A percentile compares a stretch with the other conserved stretches of the same genome.
Conservation (phyloP, 2,888 invertebrate genomes). For the Arrhopalites spinosus region DNA sequence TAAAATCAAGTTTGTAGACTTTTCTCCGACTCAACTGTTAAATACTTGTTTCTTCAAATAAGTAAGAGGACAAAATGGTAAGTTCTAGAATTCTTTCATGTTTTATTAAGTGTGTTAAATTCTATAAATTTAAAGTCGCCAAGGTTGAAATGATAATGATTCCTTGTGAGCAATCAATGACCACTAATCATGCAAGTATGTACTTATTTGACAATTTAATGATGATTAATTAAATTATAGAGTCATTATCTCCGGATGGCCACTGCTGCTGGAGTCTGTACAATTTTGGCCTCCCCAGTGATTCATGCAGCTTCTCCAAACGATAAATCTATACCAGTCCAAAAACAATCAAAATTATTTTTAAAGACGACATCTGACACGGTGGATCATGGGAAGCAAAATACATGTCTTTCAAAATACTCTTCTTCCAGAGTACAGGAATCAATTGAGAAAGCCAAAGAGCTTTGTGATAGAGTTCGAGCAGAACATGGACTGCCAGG, state of each 20-base stretch:
- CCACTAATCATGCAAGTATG: too few species aligned
- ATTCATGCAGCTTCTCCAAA: constrained; percentile 8
- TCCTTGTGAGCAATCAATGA: too few species aligned
- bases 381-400: not conserved
- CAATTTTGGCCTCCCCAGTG: constrained; percentile 13
- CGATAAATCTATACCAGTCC: not conserved
- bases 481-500: constrained; percentile 60
- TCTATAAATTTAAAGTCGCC: too few species aligned
- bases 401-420: not conserved
- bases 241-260: not conserved
- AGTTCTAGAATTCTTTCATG: not conserved
- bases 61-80: too few species aligned
- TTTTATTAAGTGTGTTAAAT: too few species aligned
- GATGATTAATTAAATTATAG: constrained; percentile 1
- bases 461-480: constrained; percentile 52
- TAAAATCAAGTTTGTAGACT: too few species aligned
- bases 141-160: too few species aligned
- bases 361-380: not conserved
- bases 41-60: too few species aligned
- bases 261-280: constrained; percentile 11
- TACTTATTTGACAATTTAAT: not conserved
- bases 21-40: too few species aligned
- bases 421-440: constrained; percentile 36
- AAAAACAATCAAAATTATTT: not conserved
- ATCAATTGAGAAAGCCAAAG: constrained; percentile 50